A percentile compares a stretch with the other conserved stretches of the same genome.
These are phyloP conservation scores for Drosophila falleni DNA, from an alignment of 2,888 invertebrate species.

Conservation along the genomic window DNA sequence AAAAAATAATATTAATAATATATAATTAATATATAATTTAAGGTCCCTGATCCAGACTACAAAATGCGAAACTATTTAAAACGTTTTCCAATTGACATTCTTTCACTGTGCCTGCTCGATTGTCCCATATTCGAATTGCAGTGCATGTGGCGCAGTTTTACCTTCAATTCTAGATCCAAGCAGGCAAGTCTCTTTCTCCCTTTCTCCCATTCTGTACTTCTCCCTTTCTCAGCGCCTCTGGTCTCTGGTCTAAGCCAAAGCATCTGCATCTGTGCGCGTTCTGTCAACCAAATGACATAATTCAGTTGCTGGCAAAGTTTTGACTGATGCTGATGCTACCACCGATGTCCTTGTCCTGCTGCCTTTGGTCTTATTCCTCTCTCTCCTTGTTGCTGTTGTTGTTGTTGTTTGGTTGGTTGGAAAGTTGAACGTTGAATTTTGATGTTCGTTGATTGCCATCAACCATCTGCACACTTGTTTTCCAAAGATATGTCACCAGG, in stretches of 20 bases:
- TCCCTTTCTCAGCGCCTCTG: not conserved
- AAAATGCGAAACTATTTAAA: not conserved
- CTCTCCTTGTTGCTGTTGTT: slow-evolving; percentile 8
- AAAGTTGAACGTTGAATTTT: slow-evolving; percentile 69
- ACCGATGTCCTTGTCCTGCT: slow-evolving; percentile 45
- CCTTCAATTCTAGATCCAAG: slow-evolving; percentile 45
- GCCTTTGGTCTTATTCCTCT: not conserved
- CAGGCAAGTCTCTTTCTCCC: not conserved
- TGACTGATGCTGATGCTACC: slow-evolving; percentile 78
- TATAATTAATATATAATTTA: too few relatives aligned
- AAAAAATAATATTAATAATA: too few relatives aligned
- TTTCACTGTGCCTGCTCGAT: not conserved
- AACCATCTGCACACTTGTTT: slow-evolving; percentile 64
- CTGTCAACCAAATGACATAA: slow-evolving; percentile 79
- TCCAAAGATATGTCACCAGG: slow-evolving; percentile 79
- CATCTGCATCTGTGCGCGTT: slow-evolving; percentile 52
- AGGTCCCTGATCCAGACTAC: not conserved
- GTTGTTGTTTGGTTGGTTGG: slow-evolving; percentile 40
- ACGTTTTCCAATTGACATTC: not conserved
- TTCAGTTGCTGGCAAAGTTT: slow-evolving; percentile 80
- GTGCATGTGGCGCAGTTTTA: slow-evolving; percentile 49
- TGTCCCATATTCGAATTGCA: slow-evolving; percentile 19
- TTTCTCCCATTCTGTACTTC: too few relatives aligned
- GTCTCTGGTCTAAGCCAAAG: slow-evolving; percentile 5
- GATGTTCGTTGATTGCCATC: slow-evolving; percentile 80